These are phyloP conservation scores for Colletes latitarsis DNA, from an alignment of 1,140 invertebrate genomes.

Conservation along the genomic window DNA sequence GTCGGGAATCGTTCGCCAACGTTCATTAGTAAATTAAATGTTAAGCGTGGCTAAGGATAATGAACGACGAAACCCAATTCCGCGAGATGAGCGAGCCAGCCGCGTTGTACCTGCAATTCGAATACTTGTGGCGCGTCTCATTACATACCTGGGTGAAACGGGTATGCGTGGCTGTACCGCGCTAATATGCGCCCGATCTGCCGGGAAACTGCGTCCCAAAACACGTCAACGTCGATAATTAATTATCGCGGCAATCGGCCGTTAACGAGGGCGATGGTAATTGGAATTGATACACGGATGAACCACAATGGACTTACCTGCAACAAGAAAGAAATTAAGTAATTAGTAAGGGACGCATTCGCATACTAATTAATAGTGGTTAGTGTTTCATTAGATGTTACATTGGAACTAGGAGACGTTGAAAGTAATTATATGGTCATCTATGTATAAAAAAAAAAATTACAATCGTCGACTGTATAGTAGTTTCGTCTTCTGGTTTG, in stretches of 20 bases:
- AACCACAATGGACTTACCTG: constrained; percentile 54
- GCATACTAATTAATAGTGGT: not conserved
- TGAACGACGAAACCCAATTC: constrained; percentile 17
- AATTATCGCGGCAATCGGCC: constrained; percentile 58
- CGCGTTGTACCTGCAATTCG: constrained; percentile 35
- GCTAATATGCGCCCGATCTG: constrained; percentile 50
- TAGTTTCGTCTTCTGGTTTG: too few relatives aligned
- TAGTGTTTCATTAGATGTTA: not conserved
- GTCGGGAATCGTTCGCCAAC: constrained; percentile 8
- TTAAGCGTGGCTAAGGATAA: constrained; percentile 47
- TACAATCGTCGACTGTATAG: too few relatives aligned
- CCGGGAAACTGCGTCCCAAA: constrained; percentile 61
- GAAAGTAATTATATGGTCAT: too few relatives aligned
- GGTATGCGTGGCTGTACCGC: constrained; percentile 18
- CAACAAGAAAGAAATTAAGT: constrained; percentile 37
- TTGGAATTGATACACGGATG: constrained; percentile 30
- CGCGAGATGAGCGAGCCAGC: not conserved
- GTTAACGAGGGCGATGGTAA: constrained; percentile 49
- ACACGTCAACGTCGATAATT: constrained; percentile 56
- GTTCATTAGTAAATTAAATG: constrained; percentile 68
- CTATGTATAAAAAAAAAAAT: too few relatives aligned
- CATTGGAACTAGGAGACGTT: too few relatives aligned
- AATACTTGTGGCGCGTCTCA: constrained; percentile 50
- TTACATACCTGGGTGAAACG: constrained; percentile 34
- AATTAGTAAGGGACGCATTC: not conserved